A percentile compares a stretch with the other conserved stretches of the same genome.
phyloP scores from a whole-genome alignment of 2,888 invertebrate genomes.

The Periphyllus acericola region DNA sequence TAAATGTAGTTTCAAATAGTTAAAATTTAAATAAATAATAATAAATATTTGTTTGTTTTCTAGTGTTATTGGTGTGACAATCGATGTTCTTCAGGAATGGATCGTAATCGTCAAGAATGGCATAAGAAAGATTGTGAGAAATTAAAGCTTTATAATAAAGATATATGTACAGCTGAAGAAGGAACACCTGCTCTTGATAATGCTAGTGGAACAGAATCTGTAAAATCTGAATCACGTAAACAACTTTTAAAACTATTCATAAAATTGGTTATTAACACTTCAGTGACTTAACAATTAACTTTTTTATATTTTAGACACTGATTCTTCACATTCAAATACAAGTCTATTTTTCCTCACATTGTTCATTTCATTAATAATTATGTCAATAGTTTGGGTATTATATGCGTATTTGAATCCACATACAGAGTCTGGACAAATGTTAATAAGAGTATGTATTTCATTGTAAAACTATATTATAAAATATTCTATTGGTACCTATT shows the following conservation, averaged over 20 bases:
- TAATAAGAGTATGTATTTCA: conserved; percentile 83
- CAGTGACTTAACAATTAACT: background rate
- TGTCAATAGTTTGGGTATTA: conserved; percentile 76
- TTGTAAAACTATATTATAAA: conserved; percentile 32
- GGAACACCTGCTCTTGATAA: conserved; percentile 23
- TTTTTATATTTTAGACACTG: conserved; percentile 32
- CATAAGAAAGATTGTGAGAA: conserved; percentile 72
- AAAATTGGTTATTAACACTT: background rate
- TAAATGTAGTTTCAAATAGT: background rate
- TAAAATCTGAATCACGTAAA: conserved; percentile 52
- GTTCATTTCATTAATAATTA: conserved; percentile 37
- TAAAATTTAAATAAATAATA: no score
- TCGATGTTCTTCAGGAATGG: conserved; percentile 89
- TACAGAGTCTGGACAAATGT: conserved; percentile 92
- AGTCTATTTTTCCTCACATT: conserved; percentile 52
- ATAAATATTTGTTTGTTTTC: conserved; percentile 65
- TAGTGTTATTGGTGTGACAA: conserved; percentile 91
- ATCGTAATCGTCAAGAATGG: conserved; percentile 91
- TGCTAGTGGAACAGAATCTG: background rate
- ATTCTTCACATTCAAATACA: conserved; percentile 42
- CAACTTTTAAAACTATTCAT: background rate
- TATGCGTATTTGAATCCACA: conserved; percentile 98
- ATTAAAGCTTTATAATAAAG: conserved; percentile 45
- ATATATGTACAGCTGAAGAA: conserved; percentile 35
- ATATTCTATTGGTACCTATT: no score